A percentile compares a stretch with the other conserved stretches of the same genome.
Conservation (phyloP, 2,797 vertebrate species). For the Neosilurus mollespiculum region DNA sequence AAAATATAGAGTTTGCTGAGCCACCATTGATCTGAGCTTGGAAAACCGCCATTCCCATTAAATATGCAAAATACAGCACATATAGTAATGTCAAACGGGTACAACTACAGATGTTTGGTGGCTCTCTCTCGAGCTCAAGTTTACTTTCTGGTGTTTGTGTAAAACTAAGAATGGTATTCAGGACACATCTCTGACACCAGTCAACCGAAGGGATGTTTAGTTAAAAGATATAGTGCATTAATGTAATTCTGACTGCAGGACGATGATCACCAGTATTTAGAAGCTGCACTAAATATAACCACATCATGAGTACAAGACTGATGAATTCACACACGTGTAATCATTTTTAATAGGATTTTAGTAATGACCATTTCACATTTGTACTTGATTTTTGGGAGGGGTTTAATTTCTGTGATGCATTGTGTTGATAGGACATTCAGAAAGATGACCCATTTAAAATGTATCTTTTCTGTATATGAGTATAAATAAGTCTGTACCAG, state of each 20-base stretch:
- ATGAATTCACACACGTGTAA: not conserved
- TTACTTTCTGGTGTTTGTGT: not conserved
- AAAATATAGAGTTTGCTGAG: not conserved
- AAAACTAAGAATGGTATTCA: not conserved
- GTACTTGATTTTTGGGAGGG: no score
- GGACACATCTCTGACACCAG: not conserved
- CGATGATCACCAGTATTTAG: not conserved
- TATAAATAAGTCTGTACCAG: not conserved
- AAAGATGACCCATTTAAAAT: not conserved
- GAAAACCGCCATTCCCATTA: not conserved
- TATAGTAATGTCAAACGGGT: not conserved
- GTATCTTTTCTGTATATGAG: not conserved
- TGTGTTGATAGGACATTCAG: not conserved
- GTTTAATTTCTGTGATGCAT: not conserved
- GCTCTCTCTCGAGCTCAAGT: not conserved
- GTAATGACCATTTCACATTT: not conserved
- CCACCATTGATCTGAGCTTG: not conserved
- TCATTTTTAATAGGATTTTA: not conserved
- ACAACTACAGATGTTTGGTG: conserved; percentile 9
- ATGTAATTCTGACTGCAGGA: conserved; percentile 15
- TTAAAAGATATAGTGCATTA: not conserved
- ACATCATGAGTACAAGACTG: not conserved
- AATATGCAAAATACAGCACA: not conserved
- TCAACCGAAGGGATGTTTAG: not conserved
- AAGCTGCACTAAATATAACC: not conserved